Conservation (phyloP, 2,113 vertebrate genomes). For the Sprattus sprattus region DNA sequence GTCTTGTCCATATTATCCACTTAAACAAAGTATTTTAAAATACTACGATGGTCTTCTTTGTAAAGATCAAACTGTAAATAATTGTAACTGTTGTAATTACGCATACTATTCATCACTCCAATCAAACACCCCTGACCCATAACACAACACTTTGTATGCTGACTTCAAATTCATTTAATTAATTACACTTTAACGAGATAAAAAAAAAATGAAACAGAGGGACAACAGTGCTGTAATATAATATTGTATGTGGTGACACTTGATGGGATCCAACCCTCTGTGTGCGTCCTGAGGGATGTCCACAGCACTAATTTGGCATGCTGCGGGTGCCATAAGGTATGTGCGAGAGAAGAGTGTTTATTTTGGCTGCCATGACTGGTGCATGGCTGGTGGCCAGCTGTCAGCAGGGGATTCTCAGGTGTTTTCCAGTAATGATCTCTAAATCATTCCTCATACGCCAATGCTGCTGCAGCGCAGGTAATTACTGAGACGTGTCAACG, state of each 20-base stretch:
- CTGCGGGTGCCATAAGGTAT: background rate
- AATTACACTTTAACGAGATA: background rate
- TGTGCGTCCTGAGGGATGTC: background rate
- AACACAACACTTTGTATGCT: background rate
- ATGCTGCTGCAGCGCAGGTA: background rate
- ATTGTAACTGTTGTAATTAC: background rate
- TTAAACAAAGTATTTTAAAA: background rate
- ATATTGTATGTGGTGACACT: background rate
- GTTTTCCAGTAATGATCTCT: background rate
- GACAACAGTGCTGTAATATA: background rate
- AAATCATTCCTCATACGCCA: background rate
- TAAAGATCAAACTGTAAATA: background rate
- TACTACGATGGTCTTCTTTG: background rate
- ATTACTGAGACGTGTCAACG: background rate
- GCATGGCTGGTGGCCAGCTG: conserved; percentile 4
- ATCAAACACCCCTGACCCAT: background rate
- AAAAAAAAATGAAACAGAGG: background rate
- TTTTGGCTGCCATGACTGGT: background rate
- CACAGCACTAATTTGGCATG: background rate
- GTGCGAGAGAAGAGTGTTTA: background rate
- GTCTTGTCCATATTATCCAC: background rate
- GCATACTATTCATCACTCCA: background rate
- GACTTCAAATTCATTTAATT: background rate
- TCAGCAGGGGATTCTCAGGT: background rate
- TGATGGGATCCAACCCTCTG: background rate